phyloP scores from a whole-genome alignment of 2,888 invertebrate species.

The Caenorhabditis uteleia region DNA sequence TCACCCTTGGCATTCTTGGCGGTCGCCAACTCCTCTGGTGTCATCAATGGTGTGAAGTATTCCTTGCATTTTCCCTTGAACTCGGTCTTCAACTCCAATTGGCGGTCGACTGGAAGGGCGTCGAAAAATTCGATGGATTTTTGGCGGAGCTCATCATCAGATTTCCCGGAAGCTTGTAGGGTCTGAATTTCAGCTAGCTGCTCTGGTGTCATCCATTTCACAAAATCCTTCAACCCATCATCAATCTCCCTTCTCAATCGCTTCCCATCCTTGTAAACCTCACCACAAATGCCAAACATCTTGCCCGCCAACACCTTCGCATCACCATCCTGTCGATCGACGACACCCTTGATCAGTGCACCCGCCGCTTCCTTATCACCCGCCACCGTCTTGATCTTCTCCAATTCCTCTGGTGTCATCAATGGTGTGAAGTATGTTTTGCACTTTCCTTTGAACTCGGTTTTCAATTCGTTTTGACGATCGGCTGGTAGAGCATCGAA shows the following conservation, averaged over 20 bases:
- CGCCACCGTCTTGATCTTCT: constrained; percentile 22
- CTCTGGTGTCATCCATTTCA: not conserved
- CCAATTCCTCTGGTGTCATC: constrained; percentile 25
- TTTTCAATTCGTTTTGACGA: constrained; percentile 23
- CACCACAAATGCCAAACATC: constrained; percentile 33
- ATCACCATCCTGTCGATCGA: constrained; percentile 36
- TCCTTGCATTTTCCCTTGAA: no score
- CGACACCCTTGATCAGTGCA: constrained; percentile 22
- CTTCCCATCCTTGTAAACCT: constrained; percentile 18
- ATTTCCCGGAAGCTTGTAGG: no score
- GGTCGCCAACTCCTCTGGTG: no score
- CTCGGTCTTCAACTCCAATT: constrained; percentile 19
- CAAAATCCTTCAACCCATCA: not conserved
- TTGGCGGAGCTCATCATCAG: constrained; percentile 39
- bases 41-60: constrained; percentile 5
- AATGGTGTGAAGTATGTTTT: constrained; percentile 37
- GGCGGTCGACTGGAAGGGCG: constrained; percentile 12
- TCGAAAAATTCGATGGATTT: constrained; percentile 54
- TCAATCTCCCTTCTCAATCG: constrained; percentile 5
- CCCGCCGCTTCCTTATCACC: constrained; percentile 19
- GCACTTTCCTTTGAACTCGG: constrained; percentile 48
- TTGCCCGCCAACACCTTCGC: constrained; percentile 34
- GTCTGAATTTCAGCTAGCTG: constrained; percentile 1
- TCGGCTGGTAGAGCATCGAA: constrained; percentile 44
- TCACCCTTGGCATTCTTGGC: no score